A percentile compares a stretch with the other conserved stretches of the same genome.
These are phyloP conservation scores for Raja brachyura DNA, from an alignment of 2,113 vertebrate species.

Conservation along the genomic window DNA sequence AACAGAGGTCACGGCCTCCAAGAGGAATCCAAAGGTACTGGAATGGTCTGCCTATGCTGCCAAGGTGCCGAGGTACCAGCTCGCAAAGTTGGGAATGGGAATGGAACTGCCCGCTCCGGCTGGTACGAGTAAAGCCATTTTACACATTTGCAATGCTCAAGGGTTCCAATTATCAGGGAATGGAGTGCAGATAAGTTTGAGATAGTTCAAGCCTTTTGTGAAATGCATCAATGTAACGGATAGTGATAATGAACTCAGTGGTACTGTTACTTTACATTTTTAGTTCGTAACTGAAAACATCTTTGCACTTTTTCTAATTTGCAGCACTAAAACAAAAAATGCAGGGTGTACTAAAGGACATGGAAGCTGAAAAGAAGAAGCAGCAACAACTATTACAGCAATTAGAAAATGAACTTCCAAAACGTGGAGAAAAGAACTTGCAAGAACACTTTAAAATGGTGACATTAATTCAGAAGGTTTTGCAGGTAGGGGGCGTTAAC, in stretches of 20 bases:
- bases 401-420: slow-evolving; percentile 26
- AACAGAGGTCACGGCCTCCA: no score
- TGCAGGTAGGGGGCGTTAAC: not conserved
- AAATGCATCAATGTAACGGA: not conserved
- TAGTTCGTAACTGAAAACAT: not conserved
- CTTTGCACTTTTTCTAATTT: not conserved
- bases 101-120: no score
- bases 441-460: not conserved
- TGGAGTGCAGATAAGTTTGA: not conserved
- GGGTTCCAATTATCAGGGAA: not conserved
- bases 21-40: no score
- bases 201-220: not conserved
- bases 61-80: no score
- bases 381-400: slow-evolving; percentile 13
- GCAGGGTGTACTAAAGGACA: slow-evolving; percentile 24
- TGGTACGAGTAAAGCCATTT: no score
- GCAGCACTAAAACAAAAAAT: slow-evolving; percentile 30
- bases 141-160: no score
- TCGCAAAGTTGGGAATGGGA: no score
- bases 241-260: not conserved
- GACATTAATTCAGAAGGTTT: slow-evolving; percentile 29
- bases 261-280: not conserved
- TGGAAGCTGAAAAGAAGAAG: slow-evolving; percentile 6
- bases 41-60: no score
- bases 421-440: slow-evolving; percentile 23